Evolutionary conservation across 2,113 vertebrate species (phyloP).

Genomic region (Columbina picui): DNA sequence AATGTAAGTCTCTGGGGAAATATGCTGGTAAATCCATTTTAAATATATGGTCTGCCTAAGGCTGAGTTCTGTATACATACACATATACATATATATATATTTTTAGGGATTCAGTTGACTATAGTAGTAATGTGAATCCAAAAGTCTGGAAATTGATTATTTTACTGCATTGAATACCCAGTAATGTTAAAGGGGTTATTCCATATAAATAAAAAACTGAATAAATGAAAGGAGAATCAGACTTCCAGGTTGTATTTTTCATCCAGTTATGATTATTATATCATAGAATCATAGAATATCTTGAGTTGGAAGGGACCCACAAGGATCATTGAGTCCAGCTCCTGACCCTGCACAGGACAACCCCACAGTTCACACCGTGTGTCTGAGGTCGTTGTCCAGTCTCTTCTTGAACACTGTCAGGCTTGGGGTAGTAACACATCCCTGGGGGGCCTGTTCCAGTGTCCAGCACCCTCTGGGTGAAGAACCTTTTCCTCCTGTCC

Average conservation of each 20-base stretch:
- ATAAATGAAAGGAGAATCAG: background rate
- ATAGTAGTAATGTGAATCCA: background rate
- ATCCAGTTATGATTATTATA: background rate
- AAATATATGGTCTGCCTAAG: constrained; percentile 19
- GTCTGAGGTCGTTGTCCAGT: too few relatives aligned
- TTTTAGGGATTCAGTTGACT: background rate
- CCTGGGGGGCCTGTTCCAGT: too few relatives aligned
- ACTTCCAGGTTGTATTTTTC: background rate
- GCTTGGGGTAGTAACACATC: too few relatives aligned
- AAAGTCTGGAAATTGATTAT: background rate
- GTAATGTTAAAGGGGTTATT: background rate
- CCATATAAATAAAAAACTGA: background rate
- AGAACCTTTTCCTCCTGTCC: too few relatives aligned
- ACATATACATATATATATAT: background rate
- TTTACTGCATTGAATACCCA: background rate
- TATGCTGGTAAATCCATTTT: background rate
- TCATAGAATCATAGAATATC: background rate
- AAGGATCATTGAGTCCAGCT: too few relatives aligned
- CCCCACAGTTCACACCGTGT: too few relatives aligned
- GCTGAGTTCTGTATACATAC: background rate
- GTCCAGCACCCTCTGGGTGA: too few relatives aligned
- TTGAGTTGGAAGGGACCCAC: too few relatives aligned
- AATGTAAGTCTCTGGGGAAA: constrained; percentile 27
- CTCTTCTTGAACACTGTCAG: too few relatives aligned
- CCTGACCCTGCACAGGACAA: too few relatives aligned